Evolutionary conservation across 92 coral and sea anemone genomes (phyloP), one percentile per base, ranked within the genome.

Genomic region (Muricea muricata): DNA sequence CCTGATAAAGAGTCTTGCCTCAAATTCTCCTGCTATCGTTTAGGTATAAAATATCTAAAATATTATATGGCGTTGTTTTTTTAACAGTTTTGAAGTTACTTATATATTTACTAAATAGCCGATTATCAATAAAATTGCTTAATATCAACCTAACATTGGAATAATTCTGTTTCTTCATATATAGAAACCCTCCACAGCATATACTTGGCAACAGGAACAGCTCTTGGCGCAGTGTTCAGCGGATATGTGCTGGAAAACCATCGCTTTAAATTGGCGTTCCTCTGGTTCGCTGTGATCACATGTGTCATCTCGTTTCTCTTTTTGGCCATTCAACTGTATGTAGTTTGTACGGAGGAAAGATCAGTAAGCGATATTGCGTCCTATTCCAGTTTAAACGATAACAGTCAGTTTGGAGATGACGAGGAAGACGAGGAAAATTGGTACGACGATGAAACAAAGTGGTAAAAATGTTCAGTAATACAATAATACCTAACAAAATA

Each of bases 341-440:
- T 63, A 13, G 39, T 63, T 30, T 63, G 70, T 28, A 30, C 70
- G 30, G 70, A 63, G 30, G 37, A 20, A 63, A 15, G 21, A 63
- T 26, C 70, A 28, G 37, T 63, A 29, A 63, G 70, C 18, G 39
- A 63, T 63, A 11, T 63, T 28, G 34, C 17, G 34, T 63, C 70
- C 28, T 37, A 63, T 1, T 10, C 70, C 6, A 63, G 70, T 63
- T 63, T 39, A 10, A 15, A 39, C 37, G 70, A 25, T 10, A 18
- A 39, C 30, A 63, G 37, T 10, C 33, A 32, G 37, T 63, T 63
- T 63, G 70, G 70, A 63, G 70, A 63, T 26, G 70, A 63, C 30
- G 70, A 63, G 39, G 37, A 28, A 9, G 70, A 63, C 14, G 70
- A 63, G 37, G 70, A 12, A 39, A 63, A 32, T 4, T 63, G 70